A percentile compares a stretch with the other conserved stretches of the same genome.
These are phyloP conservation scores for Drosophila kurseongensis DNA, from an alignment of 1,140 invertebrate species.

Conservation along the genomic window DNA sequence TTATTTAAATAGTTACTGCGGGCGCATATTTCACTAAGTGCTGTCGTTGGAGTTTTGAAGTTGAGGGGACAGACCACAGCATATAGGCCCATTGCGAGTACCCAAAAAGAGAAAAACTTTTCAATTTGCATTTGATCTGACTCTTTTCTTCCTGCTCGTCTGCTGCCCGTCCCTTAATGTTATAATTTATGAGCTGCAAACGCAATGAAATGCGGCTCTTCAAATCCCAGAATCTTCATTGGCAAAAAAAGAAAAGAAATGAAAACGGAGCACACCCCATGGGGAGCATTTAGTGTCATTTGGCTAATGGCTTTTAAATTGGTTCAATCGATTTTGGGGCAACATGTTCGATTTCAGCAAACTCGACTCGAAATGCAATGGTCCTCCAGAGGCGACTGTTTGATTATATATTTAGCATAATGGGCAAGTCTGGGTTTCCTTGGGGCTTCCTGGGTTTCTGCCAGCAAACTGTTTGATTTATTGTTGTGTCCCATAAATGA, in stretches of 20 bases:
- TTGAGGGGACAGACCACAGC: not conserved
- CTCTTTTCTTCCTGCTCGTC: not conserved
- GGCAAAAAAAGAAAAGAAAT: not conserved
- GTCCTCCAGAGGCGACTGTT: constrained; percentile 26
- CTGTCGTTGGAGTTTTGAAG: constrained; percentile 34
- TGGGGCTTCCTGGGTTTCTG: not conserved
- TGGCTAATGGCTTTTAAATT: constrained; percentile 78
- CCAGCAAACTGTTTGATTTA: not conserved
- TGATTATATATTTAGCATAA: constrained; percentile 46
- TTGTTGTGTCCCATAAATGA: not conserved
- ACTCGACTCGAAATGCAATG: constrained; percentile 19
- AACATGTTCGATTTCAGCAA: constrained; percentile 7
- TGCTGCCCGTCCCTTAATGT: constrained; percentile 52
- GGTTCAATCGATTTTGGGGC: constrained; percentile 39
- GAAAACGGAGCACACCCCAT: constrained; percentile 30
- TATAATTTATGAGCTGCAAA: constrained; percentile 74
- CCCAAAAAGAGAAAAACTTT: constrained; percentile 19
- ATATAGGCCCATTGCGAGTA: not conserved
- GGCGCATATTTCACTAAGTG: constrained; percentile 74
- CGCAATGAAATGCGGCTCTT: constrained; percentile 9
- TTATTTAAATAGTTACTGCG: constrained; percentile 81
- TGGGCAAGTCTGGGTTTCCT: not conserved
- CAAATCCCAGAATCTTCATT: constrained; percentile 25
- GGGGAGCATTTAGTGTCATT: constrained; percentile 71
- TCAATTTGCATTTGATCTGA: constrained; percentile 64